Base-by-base conservation (phyloP, 2,797 vertebrate species). In the Sciurus vulgaris region DNA sequence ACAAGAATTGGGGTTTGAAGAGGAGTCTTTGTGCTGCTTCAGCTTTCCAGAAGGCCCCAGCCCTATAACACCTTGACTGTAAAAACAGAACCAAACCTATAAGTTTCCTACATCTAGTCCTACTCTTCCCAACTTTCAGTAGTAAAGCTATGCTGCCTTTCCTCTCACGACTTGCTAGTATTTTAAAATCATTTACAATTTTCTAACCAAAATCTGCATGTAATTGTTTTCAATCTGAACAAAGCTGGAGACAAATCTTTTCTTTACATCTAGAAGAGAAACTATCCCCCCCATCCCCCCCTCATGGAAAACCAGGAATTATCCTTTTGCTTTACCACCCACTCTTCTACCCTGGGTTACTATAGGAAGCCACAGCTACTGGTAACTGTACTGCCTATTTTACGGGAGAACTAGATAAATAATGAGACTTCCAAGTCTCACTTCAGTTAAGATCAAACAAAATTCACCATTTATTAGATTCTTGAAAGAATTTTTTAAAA, bases 271-370 rank as follows among this genome's bases (percentile, higher is more conserved):
- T 72, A 6, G 12, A 67, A 93, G 17, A 54, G 44, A 76, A 61
- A 24, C 24, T 83, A 65, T 17, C 47, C 87, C 38, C 38, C 38
- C 38, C 38, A 38, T 72, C 15, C 22, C 28, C 44, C 7, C 44
- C 49, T 17, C 84, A 18, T 69, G 33, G 15, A 96, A 94, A 79
- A 93, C 20, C 22, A 1, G 51, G 91, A 96, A 74, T 69, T 82
- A 28, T 85, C 51, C n/a, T 7, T 91, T 56, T 78, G n/a, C 20
- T 90, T n/a, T 85, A 28, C 33, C 44, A 81, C 38, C 2, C 1
- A 24, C 51, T 41, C 49, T 74, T 88, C 63, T n/a, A 74, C 13
- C 22, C 12, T 15, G 3, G 35, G 5, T 90, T 85, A 95, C 24
- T 84, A 28, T 7, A 85, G n/a, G 49, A 77, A 82, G 33, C 8